These are phyloP conservation scores for Alaudala cheleensis DNA, from an alignment of 2,113 vertebrate species.

Conservation along the genomic window DNA sequence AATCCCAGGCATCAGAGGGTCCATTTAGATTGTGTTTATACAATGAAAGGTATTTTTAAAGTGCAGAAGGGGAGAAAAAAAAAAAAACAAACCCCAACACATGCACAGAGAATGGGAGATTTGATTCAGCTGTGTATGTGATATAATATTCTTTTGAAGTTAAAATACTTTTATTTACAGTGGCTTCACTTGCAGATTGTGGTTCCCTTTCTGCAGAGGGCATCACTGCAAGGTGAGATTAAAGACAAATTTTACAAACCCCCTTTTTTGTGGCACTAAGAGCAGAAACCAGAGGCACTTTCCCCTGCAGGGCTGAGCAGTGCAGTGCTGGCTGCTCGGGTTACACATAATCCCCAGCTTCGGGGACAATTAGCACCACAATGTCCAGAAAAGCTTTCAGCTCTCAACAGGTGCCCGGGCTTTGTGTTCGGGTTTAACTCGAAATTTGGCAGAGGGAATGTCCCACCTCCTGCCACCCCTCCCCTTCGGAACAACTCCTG, in stretches of 20 bases:
- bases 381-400: conserved; percentile 45
- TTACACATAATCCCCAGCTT: conserved; percentile 65
- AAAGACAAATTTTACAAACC: neutral
- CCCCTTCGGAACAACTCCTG: neutral
- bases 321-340: conserved; percentile 2
- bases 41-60: neutral
- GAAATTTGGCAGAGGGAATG: neutral
- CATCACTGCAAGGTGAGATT: neutral
- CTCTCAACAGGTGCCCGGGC: conserved; percentile 48
- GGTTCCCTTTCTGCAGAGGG: neutral
- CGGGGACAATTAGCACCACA: conserved; percentile 44
- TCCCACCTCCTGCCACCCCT: neutral
- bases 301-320: neutral
- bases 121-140: neutral
- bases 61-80: neutral
- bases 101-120: neutral
- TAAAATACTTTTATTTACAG: neutral
- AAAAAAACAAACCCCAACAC: fast-evolving
- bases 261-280: neutral
- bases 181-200: neutral
- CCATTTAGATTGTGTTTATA: neutral
- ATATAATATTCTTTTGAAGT: neutral
- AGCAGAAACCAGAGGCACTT: neutral
- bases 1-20: neutral
- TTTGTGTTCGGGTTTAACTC: conserved; percentile 40